Percentiles rank a stretch among this genome's conserved stretches.
Conservation (phyloP, 2,113 vertebrate genomes). For the Gallinago jamesoni region DNA sequence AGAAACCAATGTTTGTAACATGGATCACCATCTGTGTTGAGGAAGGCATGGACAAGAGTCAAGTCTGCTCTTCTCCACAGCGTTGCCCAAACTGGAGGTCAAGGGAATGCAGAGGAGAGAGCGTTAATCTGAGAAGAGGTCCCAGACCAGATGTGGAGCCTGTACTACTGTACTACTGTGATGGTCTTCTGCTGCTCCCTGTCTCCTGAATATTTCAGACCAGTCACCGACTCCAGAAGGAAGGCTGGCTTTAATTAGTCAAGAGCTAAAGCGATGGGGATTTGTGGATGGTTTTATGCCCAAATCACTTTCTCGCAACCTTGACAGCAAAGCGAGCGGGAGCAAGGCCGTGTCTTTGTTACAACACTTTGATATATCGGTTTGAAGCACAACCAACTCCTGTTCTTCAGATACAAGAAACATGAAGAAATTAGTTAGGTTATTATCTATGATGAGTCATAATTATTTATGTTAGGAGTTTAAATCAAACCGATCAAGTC, state of each 20-base stretch:
- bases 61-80: not conserved
- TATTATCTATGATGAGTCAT: not conserved
- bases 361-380: not conserved
- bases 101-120: not conserved
- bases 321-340: not conserved
- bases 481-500: not conserved
- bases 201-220: not conserved
- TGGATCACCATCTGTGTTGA: not conserved
- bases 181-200: not conserved
- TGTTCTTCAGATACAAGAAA: not conserved
- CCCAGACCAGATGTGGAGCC: not conserved
- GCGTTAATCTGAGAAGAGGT: not conserved
- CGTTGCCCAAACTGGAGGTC: not conserved
- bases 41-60: not conserved
- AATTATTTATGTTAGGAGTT: not conserved
- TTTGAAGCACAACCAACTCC: not conserved
- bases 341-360: not conserved
- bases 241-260: not conserved
- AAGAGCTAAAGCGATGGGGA: fast-evolving
- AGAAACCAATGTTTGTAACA: fast-evolving
- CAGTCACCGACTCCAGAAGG: not conserved
- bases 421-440: not conserved
- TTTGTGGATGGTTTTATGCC: not conserved
- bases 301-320: not conserved
- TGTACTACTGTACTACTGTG: not conserved